phyloP scores from a whole-genome alignment of 2,113 vertebrate genomes.

The Platichthys stellatus region DNA sequence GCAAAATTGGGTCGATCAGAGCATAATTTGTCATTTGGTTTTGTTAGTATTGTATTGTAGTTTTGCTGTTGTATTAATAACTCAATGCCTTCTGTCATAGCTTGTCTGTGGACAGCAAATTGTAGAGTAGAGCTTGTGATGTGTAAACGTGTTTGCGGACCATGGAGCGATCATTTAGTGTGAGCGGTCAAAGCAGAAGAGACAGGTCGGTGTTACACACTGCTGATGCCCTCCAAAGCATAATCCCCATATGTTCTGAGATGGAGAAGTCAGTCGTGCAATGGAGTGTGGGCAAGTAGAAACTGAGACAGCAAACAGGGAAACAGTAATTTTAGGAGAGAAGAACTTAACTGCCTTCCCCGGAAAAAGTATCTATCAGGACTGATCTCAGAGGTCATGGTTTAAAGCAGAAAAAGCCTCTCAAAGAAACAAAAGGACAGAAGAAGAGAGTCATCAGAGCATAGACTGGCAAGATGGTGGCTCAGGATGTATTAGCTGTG shows the following conservation, averaged over 20 bases:
- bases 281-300: slow-evolving; percentile 40
- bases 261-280: slow-evolving; percentile 31
- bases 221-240: slow-evolving; percentile 28
- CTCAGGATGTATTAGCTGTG: slow-evolving; percentile 79
- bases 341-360: slow-evolving; percentile 46
- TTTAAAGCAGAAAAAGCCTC: slow-evolving; percentile 40
- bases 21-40: slow-evolving; percentile 55
- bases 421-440: slow-evolving; percentile 58
- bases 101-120: slow-evolving; percentile 40
- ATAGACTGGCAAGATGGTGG: slow-evolving; percentile 48
- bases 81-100: slow-evolving; percentile 3
- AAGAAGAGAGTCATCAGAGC: slow-evolving; percentile 71
- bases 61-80: slow-evolving; percentile 55
- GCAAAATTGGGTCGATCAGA: slow-evolving; percentile 61
- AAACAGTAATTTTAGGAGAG: slow-evolving; percentile 49
- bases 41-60: slow-evolving; percentile 21
- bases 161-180: slow-evolving; percentile 25
- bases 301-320: slow-evolving; percentile 53
- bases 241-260: slow-evolving; percentile 23
- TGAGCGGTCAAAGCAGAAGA: slow-evolving; percentile 49
- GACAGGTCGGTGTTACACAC: slow-evolving; percentile 23
- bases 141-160: slow-evolving; percentile 41
- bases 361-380: slow-evolving; percentile 26
- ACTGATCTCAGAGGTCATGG: slow-evolving; percentile 33
- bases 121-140: slow-evolving; percentile 34